Base-by-base conservation (phyloP, 2,797 vertebrate genomes). In the Rhinatrema bivittatum region DNA sequence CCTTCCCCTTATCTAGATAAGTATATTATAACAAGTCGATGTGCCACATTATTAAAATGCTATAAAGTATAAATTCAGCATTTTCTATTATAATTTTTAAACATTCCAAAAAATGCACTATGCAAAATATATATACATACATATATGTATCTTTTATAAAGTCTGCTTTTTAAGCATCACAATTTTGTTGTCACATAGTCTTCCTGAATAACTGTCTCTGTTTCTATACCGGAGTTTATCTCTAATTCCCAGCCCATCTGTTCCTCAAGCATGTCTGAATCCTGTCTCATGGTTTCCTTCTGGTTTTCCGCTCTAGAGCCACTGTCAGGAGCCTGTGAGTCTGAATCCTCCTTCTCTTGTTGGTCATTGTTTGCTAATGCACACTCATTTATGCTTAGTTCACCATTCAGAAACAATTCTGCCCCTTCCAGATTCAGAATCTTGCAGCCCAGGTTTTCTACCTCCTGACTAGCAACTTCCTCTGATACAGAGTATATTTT, bases 401-500 rank as follows among this genome's bases (percentile, higher is more conserved):
- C 74, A 52, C 51, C 67, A 61, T 58, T 68, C 13, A 72, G 14
- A 20, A 53, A 49, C 32, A 70, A 23, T 22, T 65, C 60, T 62
- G 50, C 53, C 4, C 62, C 41, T 46, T 71, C 68, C 54, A 65
- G 68, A 39, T 64, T 67, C 44, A 40, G 35, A 39, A 31, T 55
- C 58, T 79, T 60, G 60, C 74, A 60, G 47, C 45, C 48, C 10
- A 57, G 52, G 39, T 76, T 58, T 31, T 74, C 77, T 19, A 65
- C 59, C 47, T 79, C 79, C 25, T 78, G 78, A 37, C 87, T 87
- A 4, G 70, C 80, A 33, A 85, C 78, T 60, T 91, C 91, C 62
- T 94, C 92, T 16, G 82, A 81, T 42, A 85, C 71, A 0, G 85
- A 79, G 43, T 76, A 72, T 50, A 85, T 86, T 55, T 76, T 82